These are phyloP conservation scores for Craseonycteris thonglongyai DNA, from an alignment of 2,113 vertebrate species.

Conservation along the genomic window DNA sequence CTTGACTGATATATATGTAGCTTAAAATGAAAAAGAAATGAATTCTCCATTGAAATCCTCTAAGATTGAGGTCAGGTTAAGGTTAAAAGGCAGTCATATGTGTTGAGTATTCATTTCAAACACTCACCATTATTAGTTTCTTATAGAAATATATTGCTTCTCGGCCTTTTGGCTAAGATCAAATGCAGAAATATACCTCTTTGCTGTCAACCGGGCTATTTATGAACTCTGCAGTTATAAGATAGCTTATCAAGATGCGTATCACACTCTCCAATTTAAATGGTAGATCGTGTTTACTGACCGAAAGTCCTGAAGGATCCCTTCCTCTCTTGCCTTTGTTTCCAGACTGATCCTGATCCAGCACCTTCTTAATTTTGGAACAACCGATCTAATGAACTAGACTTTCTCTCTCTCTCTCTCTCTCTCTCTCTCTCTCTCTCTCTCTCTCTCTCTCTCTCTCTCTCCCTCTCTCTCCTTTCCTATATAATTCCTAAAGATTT, in stretches of 20 bases:
- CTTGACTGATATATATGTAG: conserved; percentile 63
- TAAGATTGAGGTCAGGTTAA: conserved; percentile 34
- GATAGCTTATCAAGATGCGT: not conserved
- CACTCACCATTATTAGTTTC: conserved; percentile 43
- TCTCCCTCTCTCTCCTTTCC: not conserved
- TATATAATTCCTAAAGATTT: not conserved
- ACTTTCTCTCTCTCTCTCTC: not conserved
- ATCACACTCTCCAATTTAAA: not conserved
- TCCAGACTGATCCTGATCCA: not conserved
- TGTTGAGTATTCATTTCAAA: conserved; percentile 50
- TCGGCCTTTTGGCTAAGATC: no score
- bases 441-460: conserved; percentile 1
- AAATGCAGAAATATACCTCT: conserved; percentile 59
- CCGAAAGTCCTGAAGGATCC: not conserved
- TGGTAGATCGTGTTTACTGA: not conserved
- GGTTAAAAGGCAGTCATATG: conserved; percentile 58
- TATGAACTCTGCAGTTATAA: conserved; percentile 22
- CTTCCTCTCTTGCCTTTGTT: not conserved
- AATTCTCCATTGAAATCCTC: conserved; percentile 58
- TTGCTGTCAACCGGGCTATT: conserved; percentile 51
- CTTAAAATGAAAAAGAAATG: not conserved
- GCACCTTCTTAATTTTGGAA: not conserved
- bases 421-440: not conserved
- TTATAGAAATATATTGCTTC: conserved; percentile 59
- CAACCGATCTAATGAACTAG: not conserved